These are phyloP conservation scores for Chiloscyllium plagiosum DNA, from an alignment of 2,113 vertebrate species.

Conservation along the genomic window DNA sequence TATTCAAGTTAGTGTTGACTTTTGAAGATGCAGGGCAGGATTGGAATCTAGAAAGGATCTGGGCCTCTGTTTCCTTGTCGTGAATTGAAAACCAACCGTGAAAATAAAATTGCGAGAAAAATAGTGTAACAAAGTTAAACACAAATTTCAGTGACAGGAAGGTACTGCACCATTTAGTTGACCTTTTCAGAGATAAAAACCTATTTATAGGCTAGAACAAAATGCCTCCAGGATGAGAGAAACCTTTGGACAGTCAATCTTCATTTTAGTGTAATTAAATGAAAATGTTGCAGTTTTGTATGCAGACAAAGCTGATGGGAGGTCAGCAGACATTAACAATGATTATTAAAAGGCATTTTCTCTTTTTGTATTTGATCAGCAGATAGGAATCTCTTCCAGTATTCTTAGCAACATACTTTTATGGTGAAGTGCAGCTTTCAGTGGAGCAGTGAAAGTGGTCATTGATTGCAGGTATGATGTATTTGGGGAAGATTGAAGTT, in stretches of 20 bases:
- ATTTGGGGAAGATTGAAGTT: neutral
- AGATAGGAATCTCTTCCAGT: neutral
- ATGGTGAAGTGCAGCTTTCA: neutral
- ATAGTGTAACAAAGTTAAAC: neutral
- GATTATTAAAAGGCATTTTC: neutral
- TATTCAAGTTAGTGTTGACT: neutral
- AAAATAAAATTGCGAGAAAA: neutral
- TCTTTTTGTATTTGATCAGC: neutral
- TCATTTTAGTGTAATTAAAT: neutral
- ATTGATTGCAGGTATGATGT: neutral
- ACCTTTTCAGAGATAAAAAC: constrained; percentile 16
- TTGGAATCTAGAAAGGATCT: neutral
- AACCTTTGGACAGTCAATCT: constrained; percentile 16
- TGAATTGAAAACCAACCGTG: neutral
- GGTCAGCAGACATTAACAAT: neutral
- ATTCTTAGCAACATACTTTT: neutral
- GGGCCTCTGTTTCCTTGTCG: neutral
- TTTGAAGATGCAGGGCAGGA: neutral
- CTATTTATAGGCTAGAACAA: neutral
- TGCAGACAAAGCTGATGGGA: neutral
- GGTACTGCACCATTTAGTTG: neutral
- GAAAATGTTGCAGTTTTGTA: neutral
- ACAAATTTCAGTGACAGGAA: neutral
- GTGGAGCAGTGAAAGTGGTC: neutral
- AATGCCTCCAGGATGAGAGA: neutral